Evolutionary conservation across 64 coral and sea anemone species (phyloP).

Genomic region (Astreopora myriophthalma): DNA sequence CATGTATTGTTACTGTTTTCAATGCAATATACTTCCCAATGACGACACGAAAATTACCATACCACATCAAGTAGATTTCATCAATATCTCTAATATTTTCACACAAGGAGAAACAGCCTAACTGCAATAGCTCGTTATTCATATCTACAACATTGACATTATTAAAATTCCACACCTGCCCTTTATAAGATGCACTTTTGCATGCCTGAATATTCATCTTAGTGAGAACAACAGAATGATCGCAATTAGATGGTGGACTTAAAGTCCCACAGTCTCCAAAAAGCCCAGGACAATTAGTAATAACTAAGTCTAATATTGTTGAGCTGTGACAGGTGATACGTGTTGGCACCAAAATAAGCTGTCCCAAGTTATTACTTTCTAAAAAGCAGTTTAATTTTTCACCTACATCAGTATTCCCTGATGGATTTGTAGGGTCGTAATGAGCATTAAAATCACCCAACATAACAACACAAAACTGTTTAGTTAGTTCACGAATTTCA

Average conservation of each 20-base stretch:
- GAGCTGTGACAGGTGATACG: slow-evolving; percentile 15
- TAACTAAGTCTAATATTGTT: slow-evolving; percentile 44
- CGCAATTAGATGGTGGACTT: not conserved
- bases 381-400: not conserved
- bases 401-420: slow-evolving; percentile 53
- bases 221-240: not conserved
- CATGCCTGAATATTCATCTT: not conserved
- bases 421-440: slow-evolving; percentile 46
- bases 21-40: not conserved
- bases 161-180: not conserved
- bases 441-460: slow-evolving; percentile 62
- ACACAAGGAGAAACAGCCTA: not conserved
- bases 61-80: not conserved
- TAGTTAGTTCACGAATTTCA: slow-evolving; percentile 22
- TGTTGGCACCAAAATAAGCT: slow-evolving; percentile 54
- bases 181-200: too few relatives aligned
- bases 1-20: not conserved
- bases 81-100: not conserved
- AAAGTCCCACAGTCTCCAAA: not conserved
- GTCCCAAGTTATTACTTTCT: slow-evolving; percentile 46
- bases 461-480: slow-evolving; percentile 17
- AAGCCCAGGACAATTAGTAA: not conserved
- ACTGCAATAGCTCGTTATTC: not conserved
- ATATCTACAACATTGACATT: not conserved
- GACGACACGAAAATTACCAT: not conserved